These are phyloP conservation scores for Phytoseiulus persimilis DNA, from an alignment of 2,888 invertebrate species.

Conservation along the genomic window DNA sequence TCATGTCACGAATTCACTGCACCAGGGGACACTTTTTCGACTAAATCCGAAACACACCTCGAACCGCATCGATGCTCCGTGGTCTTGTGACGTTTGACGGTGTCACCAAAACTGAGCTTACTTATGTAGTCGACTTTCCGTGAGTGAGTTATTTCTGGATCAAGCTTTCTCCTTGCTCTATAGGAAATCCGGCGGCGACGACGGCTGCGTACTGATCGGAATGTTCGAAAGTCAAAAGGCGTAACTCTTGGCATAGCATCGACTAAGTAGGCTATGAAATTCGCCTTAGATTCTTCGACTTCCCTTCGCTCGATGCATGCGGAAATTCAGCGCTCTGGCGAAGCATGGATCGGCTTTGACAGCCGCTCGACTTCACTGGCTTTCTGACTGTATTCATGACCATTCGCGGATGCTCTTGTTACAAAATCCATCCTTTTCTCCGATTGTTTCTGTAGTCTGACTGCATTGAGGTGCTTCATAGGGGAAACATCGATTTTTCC, in stretches of 20 bases:
- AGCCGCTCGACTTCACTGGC: too few relatives aligned
- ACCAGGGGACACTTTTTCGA: not conserved
- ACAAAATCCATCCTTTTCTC: too few relatives aligned
- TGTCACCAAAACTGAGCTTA: not conserved
- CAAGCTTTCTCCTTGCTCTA: not conserved
- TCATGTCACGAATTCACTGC: too few relatives aligned
- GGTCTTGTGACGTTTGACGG: not conserved
- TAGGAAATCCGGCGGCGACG: not conserved
- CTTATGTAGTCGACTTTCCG: not conserved
- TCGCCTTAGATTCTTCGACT: not conserved
- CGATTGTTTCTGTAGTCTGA: too few relatives aligned
- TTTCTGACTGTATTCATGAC: too few relatives aligned
- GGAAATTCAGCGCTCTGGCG: not conserved
- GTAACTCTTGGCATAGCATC: constrained; percentile 16
- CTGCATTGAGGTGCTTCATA: too few relatives aligned
- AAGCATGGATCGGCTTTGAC: not conserved
- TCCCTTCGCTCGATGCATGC: not conserved
- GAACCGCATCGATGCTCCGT: not conserved
- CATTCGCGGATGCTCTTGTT: too few relatives aligned
- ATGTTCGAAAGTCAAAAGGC: constrained; percentile 19
- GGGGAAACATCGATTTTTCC: too few relatives aligned
- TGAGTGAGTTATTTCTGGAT: constrained; percentile 5
- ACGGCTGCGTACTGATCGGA: not conserved
- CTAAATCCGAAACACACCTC: not conserved
- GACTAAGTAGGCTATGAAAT: constrained; percentile 33